phyloP scores from a whole-genome alignment of 2,113 vertebrate genomes.

The Mohoua ochrocephala region DNA sequence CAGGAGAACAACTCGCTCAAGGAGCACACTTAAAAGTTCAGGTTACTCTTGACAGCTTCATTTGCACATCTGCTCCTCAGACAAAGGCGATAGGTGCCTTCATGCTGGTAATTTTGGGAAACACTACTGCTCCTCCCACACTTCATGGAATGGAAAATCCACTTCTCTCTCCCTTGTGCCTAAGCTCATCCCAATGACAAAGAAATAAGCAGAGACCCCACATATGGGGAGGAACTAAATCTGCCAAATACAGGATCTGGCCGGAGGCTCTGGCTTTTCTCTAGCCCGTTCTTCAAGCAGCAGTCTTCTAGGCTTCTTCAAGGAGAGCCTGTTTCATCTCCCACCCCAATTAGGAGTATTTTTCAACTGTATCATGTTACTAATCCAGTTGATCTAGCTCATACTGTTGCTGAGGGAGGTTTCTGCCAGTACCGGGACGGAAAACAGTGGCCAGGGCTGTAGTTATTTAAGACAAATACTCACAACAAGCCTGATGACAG shows the following conservation, averaged over 20 bases:
- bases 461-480: neutral
- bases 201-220: neutral
- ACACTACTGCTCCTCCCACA: neutral
- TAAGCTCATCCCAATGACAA: neutral
- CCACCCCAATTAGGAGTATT: neutral
- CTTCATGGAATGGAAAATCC: neutral
- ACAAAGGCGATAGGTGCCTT: neutral
- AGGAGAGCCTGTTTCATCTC: neutral
- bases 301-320: neutral
- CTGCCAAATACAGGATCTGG: neutral
- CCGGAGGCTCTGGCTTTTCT: neutral
- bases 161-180: neutral
- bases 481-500: neutral
- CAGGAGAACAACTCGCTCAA: neutral
- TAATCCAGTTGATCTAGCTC: neutral
- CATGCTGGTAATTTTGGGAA: neutral
- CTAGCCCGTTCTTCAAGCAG: neutral
- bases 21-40: neutral
- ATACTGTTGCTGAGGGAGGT: neutral
- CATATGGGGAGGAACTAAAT: neutral
- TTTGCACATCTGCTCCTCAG: neutral
- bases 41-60: neutral
- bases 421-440: neutral
- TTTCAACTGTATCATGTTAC: neutral
- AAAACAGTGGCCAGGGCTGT: neutral